Percentiles rank a stretch among this genome's conserved stretches.
phyloP scores from a whole-genome alignment of 2,797 vertebrate genomes.

The Phataginus tricuspis region DNA sequence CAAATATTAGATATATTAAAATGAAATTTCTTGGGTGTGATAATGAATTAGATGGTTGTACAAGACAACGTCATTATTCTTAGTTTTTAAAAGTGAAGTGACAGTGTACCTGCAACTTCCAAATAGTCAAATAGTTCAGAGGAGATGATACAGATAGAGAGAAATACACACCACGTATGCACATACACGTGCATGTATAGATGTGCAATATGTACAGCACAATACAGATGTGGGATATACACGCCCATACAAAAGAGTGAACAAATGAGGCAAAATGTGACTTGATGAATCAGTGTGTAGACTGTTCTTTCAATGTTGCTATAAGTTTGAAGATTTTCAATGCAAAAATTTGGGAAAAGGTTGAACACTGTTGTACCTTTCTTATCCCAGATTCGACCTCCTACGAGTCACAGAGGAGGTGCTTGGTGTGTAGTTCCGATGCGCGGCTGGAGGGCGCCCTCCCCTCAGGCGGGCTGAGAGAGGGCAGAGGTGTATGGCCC shows the following conservation, averaged over 20 bases:
- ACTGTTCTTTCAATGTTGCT: not conserved
- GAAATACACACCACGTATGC: too few species aligned
- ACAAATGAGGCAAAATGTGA: not conserved
- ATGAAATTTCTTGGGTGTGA: not conserved
- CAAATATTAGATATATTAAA: not conserved
- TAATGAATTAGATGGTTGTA: not conserved
- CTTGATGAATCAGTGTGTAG: too few species aligned
- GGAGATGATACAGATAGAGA: accelerated
- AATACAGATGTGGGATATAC: too few species aligned
- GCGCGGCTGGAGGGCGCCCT: not conserved
- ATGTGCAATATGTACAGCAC: accelerated
- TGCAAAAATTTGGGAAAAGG: not conserved
- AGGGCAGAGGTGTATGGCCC: not conserved
- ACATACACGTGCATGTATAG: too few species aligned
- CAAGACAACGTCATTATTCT: not conserved
- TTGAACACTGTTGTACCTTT: not conserved
- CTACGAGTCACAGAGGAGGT: not conserved
- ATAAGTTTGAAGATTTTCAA: not conserved
- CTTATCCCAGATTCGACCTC: not conserved
- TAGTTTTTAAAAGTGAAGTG: not conserved
- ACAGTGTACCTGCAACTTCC: not conserved
- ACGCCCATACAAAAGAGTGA: not conserved
- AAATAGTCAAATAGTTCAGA: not conserved
- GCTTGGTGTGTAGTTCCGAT: not conserved
- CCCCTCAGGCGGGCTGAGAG: not conserved